A percentile compares a stretch with the other conserved stretches of the same genome.
Evolutionary conservation across 2,888 invertebrate genomes (phyloP).

Genomic region (Harpalus rufipes): DNA sequence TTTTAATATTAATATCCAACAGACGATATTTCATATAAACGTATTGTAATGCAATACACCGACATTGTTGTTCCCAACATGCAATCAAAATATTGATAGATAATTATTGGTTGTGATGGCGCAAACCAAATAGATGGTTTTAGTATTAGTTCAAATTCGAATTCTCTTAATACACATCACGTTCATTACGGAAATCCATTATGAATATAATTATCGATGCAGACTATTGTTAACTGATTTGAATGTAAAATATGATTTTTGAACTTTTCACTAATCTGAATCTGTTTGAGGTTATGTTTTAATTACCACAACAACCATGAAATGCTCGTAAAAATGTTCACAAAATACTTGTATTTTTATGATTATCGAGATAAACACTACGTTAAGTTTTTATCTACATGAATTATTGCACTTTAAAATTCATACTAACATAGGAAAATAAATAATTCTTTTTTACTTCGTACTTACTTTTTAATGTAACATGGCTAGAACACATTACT

Average conservation of each 20-base stretch:
- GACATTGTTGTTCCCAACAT: conserved; percentile 60
- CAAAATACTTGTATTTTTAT: conserved; percentile 13
- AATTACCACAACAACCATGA: conserved; percentile 35
- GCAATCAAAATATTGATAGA: conserved; percentile 65
- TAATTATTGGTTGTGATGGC: conserved; percentile 58
- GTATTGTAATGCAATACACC: conserved; percentile 56
- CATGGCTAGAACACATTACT: conserved; percentile 8
- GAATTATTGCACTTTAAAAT: conserved; percentile 7
- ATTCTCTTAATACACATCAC: conserved; percentile 47
- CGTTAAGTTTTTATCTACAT: background rate
- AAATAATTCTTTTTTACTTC: background rate
- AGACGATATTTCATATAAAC: conserved; percentile 60
- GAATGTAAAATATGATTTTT: conserved; percentile 45
- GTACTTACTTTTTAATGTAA: background rate
- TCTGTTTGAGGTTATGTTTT: conserved; percentile 16
- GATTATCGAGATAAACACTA: background rate
- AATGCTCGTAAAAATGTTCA: conserved; percentile 39
- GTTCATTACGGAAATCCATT: conserved; percentile 43
- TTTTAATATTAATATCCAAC: conserved; percentile 65
- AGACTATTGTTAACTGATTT: conserved; percentile 35
- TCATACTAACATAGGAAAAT: background rate
- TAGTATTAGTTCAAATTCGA: conserved; percentile 47
- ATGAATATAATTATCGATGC: conserved; percentile 47
- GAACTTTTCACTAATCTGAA: conserved; percentile 32
- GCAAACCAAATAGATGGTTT: conserved; percentile 60